Base-by-base conservation (phyloP, 2,113 vertebrate genomes). In the Bubo scandiacus region DNA sequence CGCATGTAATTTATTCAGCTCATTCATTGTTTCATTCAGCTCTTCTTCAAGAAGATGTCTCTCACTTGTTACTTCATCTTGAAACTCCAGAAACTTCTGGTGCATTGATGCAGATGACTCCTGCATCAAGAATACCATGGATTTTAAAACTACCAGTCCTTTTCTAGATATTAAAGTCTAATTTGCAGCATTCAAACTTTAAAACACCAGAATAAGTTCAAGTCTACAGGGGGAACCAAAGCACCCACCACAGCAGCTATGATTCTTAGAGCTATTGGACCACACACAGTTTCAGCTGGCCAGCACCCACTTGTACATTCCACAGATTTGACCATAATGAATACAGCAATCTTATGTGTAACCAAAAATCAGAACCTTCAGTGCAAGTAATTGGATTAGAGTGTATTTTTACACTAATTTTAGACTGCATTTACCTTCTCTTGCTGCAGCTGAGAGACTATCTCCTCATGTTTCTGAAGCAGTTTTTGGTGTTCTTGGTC, bases 1-100 rank as follows among this genome's bases (percentile, higher is more conserved):
- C 0, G 96, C 96, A 91, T 99, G 98, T 38, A 99, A 74, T 32
- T 95, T 87, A 42, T 98, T 98, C 18, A 99, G 97, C 85, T 99
- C 99, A n/a, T 98, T 98, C 83, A 99, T 94, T 22, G 98, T 97
- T 52, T 97, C 98, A 80, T 98, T 99, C 91, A 99, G 94, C 95
- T 99, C 99, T 71, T 98, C 98, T 75, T 99, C 96, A 58, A 99
- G 93, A 88, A 98, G 75, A 21, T 15, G 82, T n/a, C 97, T 96
- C 58, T 97, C 98, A 67, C 97, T 97, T 58, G 97, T 94, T 14
- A 98, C 94, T 49, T 98, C 98, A 43, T 98, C 97, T 95, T 99
- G 98, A 75, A 99, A 96, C 22, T 96, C 97, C 30, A 96, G 89
- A 57, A 99, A 88, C 80, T 98, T 96, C 89, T 98, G 97, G 26